Conservation (phyloP, 2,888 invertebrate species). For the Drosophila limbata region DNA sequence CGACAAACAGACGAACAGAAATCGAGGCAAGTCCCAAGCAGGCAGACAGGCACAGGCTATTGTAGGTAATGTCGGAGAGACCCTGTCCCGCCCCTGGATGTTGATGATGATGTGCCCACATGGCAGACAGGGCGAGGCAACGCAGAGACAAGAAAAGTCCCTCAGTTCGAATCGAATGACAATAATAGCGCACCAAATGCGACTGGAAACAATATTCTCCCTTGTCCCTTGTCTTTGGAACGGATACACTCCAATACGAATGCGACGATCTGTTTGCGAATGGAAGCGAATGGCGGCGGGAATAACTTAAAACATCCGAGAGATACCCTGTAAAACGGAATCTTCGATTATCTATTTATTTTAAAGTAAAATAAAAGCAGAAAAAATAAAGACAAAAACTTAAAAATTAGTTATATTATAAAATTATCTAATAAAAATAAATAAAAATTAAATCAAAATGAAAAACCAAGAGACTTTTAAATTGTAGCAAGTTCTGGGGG, state of each 20-base stretch:
- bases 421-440: no score
- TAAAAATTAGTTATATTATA: no score
- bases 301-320: slow-evolving; percentile 13
- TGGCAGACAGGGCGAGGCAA: slow-evolving; percentile 46
- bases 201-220: slow-evolving; percentile 79
- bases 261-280: slow-evolving; percentile 5
- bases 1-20: slow-evolving; percentile 38
- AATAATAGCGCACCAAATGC: slow-evolving; percentile 72
- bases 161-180: slow-evolving; percentile 48
- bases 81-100: slow-evolving; percentile 48
- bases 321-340: slow-evolving; percentile 41
- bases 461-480: no score
- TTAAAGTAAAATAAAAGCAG: no score
- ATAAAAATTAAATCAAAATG: no score
- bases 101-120: slow-evolving; percentile 56
- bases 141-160: slow-evolving; percentile 19
- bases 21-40: slow-evolving; percentile 32
- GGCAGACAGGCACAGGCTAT: slow-evolving; percentile 21
- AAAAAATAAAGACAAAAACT: no score
- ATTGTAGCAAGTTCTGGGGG: no score
- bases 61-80: slow-evolving; percentile 41
- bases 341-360: background rate
- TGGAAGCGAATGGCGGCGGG: slow-evolving; percentile 22
- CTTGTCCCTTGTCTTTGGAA: slow-evolving; percentile 80
- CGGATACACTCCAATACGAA: slow-evolving; percentile 28